Evolutionary conservation across 2,888 invertebrate species (phyloP), one percentile per base, ranked within the genome.

Genomic region (Morpho deidamia): DNA sequence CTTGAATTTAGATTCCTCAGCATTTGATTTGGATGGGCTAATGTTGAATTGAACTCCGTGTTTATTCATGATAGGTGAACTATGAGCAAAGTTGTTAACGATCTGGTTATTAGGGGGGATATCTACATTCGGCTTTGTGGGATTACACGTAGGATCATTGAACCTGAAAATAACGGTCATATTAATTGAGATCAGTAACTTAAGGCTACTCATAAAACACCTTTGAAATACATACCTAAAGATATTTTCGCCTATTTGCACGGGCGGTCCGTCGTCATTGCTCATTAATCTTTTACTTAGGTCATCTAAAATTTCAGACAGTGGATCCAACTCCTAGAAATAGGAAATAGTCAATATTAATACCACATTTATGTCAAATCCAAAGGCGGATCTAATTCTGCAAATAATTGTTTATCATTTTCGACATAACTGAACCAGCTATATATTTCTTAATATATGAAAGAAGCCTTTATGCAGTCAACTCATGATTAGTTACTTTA

Each of bases 271-370:
- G 43, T 68, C 78, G 48, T 88, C 87, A 56, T 82, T 81, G 68
- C 78, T 83, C 37, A 91, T 83, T 51, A 93, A 91, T 64, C 92
- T 92, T 66, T 94, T 91, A 43, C 92, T 93, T 37, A 93, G 81
- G 68, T 93, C 92, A 47, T 95, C 94, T 51, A 95, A 83, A 55
- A 95, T 94, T 45, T 93, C 92, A 44, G 92, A 91, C 55, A 95
- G 78, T 9, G 93, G 92, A 62, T 94, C 92, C 64, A 93, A 76
- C 60, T 93, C 93, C 78, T 90, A 76, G 44, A 42, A 46, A 58
- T 8, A 49, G 8, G 37, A 35, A 5, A 23, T 23, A 23, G 23
- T 23, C 2, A 23, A 23, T 23, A 1, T 5, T 23, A 23, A 23
- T 23, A 23, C 23, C 23, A 23, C 23, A 23, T 2, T 23, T 5